Percentiles rank a stretch among this genome's conserved stretches.
Conservation (phyloP, 2,888 invertebrate species). For the Epinotia nisella region DNA sequence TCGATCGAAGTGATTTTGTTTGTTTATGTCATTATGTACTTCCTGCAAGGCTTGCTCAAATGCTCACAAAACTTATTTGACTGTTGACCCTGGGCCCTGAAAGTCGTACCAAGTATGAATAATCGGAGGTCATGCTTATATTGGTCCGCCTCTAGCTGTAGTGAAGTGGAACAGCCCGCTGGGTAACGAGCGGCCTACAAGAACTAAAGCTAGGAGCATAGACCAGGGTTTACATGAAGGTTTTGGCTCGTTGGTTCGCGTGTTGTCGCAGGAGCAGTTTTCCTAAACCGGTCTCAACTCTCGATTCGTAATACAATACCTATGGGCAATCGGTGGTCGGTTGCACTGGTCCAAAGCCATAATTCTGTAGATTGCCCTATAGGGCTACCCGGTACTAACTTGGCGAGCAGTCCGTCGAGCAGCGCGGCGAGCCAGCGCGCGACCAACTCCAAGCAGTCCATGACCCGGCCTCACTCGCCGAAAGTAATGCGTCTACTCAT, state of each 20-base stretch:
- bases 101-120: neutral
- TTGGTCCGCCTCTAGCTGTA: neutral
- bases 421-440: constrained; percentile 61
- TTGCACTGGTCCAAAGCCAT: neutral
- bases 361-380: neutral
- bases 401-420: constrained; percentile 57
- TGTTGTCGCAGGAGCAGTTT: neutral
- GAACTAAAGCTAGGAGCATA: neutral
- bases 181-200: neutral
- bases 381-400: constrained; percentile 56
- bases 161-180: neutral
- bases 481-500: constrained; percentile 2
- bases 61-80: neutral
- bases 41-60: neutral
- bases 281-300: neutral
- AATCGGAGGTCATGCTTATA: neutral
- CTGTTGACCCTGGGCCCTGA: no score
- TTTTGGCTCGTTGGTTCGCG: neutral
- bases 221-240: neutral
- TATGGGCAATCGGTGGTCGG: neutral
- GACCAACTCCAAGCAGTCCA: constrained; percentile 60
- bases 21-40: neutral
- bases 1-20: no score
- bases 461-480: constrained; percentile 42
- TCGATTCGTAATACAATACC: neutral